Conservation (phyloP, 2,888 invertebrate genomes). For the Phorcus lineatus region DNA sequence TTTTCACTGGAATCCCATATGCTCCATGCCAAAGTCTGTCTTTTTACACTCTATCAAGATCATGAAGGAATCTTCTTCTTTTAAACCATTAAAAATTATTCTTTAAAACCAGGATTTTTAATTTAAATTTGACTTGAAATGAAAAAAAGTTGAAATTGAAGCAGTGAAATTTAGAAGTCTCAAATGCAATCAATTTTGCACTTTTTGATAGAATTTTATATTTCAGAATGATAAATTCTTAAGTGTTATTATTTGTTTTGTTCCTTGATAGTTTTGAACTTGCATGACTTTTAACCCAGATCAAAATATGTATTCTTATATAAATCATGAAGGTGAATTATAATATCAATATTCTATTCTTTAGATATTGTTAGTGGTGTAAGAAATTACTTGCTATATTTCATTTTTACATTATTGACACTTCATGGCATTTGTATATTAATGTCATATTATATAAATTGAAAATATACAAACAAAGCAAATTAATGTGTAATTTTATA, state of each 20-base stretch:
- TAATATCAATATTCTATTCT: too few relatives aligned
- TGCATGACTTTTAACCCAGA: too few relatives aligned
- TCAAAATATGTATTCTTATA: too few relatives aligned
- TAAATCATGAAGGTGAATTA: too few relatives aligned
- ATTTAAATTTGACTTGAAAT: background rate
- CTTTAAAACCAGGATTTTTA: constrained; percentile 13
- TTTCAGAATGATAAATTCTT: background rate
- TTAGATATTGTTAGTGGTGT: too few relatives aligned
- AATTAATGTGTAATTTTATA: too few relatives aligned
- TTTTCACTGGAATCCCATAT: background rate
- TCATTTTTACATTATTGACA: too few relatives aligned
- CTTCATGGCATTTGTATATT: too few relatives aligned
- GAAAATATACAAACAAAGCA: too few relatives aligned
- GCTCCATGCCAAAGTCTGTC: background rate
- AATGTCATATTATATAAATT: too few relatives aligned
- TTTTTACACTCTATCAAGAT: constrained; percentile 14
- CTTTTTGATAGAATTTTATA: constrained; percentile 12
- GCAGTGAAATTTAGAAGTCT: background rate
- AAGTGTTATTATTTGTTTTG: background rate
- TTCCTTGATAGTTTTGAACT: background rate
- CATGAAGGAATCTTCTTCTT: background rate
- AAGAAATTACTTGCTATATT: too few relatives aligned
- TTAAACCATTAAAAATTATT: constrained; percentile 9
- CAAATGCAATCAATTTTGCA: background rate
- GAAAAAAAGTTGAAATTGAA: background rate